Conservation (phyloP, 2,888 invertebrate genomes). For the Stenoptilia bipunctidactyla region DNA sequence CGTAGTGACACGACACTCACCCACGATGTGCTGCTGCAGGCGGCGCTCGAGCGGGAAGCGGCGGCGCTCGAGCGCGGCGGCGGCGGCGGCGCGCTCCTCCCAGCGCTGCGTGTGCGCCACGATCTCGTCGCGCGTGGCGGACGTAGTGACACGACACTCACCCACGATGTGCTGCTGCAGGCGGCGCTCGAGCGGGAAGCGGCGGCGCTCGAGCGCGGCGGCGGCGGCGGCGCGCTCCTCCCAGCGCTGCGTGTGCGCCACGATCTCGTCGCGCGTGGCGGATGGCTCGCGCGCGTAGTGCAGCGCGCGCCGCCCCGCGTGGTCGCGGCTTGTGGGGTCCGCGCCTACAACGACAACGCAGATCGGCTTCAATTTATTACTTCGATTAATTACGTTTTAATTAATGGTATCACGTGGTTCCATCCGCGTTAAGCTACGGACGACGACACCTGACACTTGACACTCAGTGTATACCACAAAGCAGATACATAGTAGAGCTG, state of each 20-base stretch:
- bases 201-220: slow-evolving; percentile 83
- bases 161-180: slow-evolving; percentile 79
- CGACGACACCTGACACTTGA: no score
- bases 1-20: no score
- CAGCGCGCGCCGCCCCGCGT: slow-evolving; percentile 80
- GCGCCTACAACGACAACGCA: no score
- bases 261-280: slow-evolving; percentile 73
- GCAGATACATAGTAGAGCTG: no score
- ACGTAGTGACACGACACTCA: slow-evolving; percentile 81
- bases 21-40: no score
- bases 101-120: slow-evolving; percentile 56
- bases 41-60: slow-evolving; percentile 82
- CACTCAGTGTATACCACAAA: no score
- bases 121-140: slow-evolving; percentile 43
- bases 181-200: slow-evolving; percentile 87
- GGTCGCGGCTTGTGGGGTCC: slow-evolving; percentile 81
- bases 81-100: slow-evolving; percentile 71
- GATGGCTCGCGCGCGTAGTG: slow-evolving; percentile 79
- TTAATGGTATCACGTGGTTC: no score
- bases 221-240: slow-evolving; percentile 69
- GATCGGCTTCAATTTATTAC: no score
- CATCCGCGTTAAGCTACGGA: no score
- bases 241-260: slow-evolving; percentile 58
- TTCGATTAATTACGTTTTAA: no score
- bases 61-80: slow-evolving; percentile 83